Evolutionary conservation across 2,888 invertebrate genomes (phyloP).

Genomic region (Cremastinae sp.): DNA sequence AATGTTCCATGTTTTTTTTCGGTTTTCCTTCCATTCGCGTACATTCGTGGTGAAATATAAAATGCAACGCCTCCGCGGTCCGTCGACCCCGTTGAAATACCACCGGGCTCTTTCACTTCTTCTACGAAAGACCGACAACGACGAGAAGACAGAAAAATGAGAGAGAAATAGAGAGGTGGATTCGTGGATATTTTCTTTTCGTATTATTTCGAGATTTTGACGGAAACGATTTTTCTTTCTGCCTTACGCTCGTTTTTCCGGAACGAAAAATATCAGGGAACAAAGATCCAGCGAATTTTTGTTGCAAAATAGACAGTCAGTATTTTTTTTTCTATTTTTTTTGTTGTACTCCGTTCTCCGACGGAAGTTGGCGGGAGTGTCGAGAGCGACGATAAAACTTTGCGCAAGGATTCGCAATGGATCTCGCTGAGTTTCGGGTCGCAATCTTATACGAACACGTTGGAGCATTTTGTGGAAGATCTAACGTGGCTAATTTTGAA

Average conservation of each 20-base stretch:
- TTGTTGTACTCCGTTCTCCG: conserved; percentile 54
- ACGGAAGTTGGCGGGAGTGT: conserved; percentile 44
- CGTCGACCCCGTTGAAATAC: conserved; percentile 59
- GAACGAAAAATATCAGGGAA: background rate
- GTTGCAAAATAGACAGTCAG: conserved; percentile 61
- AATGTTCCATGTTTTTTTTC: too few species aligned
- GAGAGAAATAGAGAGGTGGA: conserved; percentile 37
- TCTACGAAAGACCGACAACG: conserved; percentile 50
- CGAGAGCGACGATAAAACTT: conserved; percentile 58
- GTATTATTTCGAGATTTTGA: conserved; percentile 18
- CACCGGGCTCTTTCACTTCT: conserved; percentile 56
- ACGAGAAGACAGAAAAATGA: too few species aligned
- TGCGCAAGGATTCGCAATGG: conserved; percentile 63
- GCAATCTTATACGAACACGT: too few species aligned
- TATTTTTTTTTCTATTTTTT: conserved; percentile 48
- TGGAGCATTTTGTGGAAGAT: too few species aligned
- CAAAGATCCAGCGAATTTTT: conserved; percentile 57
- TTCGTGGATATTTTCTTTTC: conserved; percentile 34
- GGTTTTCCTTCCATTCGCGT: too few species aligned
- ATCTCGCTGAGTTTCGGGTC: too few species aligned
- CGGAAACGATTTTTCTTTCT: conserved; percentile 5
- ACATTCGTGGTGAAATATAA: conserved; percentile 31
- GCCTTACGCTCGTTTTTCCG: background rate
- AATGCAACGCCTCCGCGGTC: conserved; percentile 55
- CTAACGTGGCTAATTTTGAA: too few species aligned